Evolutionary conservation across 2,888 invertebrate species (phyloP), one percentile per base, ranked within the genome.

Genomic region (Ptychoptera contaminata): DNA sequence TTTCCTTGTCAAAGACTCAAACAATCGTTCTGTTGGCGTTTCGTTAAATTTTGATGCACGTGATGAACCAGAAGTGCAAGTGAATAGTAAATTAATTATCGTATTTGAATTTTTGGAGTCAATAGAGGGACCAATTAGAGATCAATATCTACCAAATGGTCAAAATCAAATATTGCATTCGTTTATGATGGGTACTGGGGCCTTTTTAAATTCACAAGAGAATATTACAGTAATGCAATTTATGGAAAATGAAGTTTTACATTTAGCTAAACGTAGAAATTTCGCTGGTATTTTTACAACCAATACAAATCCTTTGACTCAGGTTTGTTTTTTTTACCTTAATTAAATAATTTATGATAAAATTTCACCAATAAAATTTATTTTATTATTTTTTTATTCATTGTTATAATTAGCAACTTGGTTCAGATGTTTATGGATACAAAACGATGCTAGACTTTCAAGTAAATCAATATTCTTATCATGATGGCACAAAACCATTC

Each of bases 281-380:
- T 90, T 81, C 60, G 65, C 67, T 1, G 87, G 86, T 0, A 79
- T 90, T 23, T 78, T 90, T 51, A 87, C 90, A 2, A 87, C 87
- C 3, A 90, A 90, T 58, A 87, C 88, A 16, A 88, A 80, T 56
- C 84, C 87, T 0, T 67, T 90, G n/a, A 90, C 90, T 23, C 84
- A 84, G 75, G 85, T 85, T 67, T 58, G 34, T n/a, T 41, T 34
- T 16, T 34, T 35, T 23, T 35, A n/a, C 30, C 31, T 32, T 2
- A 8, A 2, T 8, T 9, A 34, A 36, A 34, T 9, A 32, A 35
- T 16, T 35, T 2, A 37, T 43, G 35, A 35, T 8, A 36, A 36
- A 36, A 12, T 12, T n/a, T 12, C 2, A 36, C 4, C 2, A 12
- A 12, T 9, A 43, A 37, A 34, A 36, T 9, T 44, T 34, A 35